A percentile compares a stretch with the other conserved stretches of the same genome.
phyloP scores from a whole-genome alignment of 2,888 invertebrate genomes.

The Alsophila aescularia region DNA sequence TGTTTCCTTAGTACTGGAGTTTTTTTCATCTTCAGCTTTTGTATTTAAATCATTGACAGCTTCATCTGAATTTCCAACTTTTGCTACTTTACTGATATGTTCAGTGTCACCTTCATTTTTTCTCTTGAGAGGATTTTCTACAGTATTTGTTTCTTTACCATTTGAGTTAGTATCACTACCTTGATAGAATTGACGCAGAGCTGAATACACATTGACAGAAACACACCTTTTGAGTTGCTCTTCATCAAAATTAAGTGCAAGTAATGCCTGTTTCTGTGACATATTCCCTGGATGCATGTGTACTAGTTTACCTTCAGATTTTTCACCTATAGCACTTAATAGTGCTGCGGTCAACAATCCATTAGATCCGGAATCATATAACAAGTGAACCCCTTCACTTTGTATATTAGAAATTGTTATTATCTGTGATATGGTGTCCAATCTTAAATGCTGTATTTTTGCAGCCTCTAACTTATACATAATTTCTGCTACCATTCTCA shows the following conservation, averaged over 20 bases:
- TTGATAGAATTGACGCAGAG: constrained; percentile 88
- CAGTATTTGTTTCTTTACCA: constrained; percentile 37
- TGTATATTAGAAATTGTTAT: constrained; percentile 92
- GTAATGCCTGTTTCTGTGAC: constrained; percentile 90
- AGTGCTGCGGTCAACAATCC: constrained; percentile 94
- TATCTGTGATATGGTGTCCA: constrained; percentile 95
- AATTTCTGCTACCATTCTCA: constrained; percentile 92
- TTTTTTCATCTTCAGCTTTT: constrained; percentile 10
- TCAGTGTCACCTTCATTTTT: constrained; percentile 52
- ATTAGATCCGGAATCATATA: constrained; percentile 95
- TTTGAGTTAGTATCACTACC: constrained; percentile 68
- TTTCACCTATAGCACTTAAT: constrained; percentile 89
- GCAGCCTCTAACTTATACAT: constrained; percentile 91
- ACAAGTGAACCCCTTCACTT: constrained; percentile 89
- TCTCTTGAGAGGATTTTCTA: constrained; percentile 58
- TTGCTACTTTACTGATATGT: constrained; percentile 59
- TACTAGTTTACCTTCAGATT: constrained; percentile 86
- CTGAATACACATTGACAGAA: constrained; percentile 91
- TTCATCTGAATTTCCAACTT: constrained; percentile 42
- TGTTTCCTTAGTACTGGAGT: constrained; percentile 24
- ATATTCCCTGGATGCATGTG: constrained; percentile 93
- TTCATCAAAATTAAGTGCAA: constrained; percentile 91
- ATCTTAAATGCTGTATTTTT: constrained; percentile 90
- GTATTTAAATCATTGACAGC: constrained; percentile 9
- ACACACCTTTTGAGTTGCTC: constrained; percentile 89